Percentiles rank a stretch among this genome's conserved stretches.
Evolutionary conservation across 2,113 vertebrate species (phyloP).

Genomic region (Eulemur macaco): DNA sequence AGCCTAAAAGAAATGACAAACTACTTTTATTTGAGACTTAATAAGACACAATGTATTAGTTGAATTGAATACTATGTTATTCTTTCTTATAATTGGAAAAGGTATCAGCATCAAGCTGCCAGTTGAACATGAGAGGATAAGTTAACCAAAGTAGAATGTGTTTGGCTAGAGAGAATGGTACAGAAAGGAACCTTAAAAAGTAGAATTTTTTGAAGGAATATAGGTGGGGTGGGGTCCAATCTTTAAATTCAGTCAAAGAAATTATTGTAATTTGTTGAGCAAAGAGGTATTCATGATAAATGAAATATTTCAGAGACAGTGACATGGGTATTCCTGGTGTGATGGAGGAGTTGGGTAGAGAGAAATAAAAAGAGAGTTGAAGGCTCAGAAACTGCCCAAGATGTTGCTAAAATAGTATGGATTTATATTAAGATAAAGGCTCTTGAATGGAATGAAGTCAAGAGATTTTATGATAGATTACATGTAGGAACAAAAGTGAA

Average conservation of each 20-base stretch:
- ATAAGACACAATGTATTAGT: not conserved
- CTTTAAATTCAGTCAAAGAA: slow-evolving; percentile 40
- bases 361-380: not conserved
- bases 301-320: slow-evolving; percentile 6
- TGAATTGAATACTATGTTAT: not conserved
- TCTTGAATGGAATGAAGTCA: not conserved
- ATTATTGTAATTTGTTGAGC: not conserved
- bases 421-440: not conserved
- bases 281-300: slow-evolving; percentile 32
- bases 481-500: not conserved
- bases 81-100: not conserved
- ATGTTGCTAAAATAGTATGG: not conserved
- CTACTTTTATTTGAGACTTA: slow-evolving; percentile 4
- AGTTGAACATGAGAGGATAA: not conserved
- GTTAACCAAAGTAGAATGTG: not conserved
- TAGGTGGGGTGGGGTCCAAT: not conserved
- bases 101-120: not conserved
- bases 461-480: not conserved
- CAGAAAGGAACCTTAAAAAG: not conserved
- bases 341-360: not conserved
- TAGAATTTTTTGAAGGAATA: not conserved
- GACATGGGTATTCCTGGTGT: not conserved
- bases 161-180: not conserved
- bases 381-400: not conserved
- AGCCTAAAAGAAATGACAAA: not conserved